A percentile compares a stretch with the other conserved stretches of the same genome.
Conservation (phyloP, 2,113 vertebrate genomes). For the Cavia aperea region DNA sequence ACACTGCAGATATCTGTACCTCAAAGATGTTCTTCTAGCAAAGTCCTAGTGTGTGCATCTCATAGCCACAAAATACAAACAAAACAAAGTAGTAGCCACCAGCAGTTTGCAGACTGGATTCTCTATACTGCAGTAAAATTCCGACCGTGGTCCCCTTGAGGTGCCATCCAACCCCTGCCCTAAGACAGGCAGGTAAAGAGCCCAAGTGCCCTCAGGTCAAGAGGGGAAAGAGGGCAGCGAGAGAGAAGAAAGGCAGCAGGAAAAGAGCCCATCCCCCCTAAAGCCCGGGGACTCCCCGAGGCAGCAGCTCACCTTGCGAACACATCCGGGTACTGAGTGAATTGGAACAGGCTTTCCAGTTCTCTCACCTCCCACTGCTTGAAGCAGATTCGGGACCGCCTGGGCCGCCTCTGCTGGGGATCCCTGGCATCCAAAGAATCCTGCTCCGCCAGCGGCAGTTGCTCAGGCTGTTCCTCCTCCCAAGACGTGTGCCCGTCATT, state of each 20-base stretch:
- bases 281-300: background rate
- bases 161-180: rapidly evolving
- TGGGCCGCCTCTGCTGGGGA: background rate
- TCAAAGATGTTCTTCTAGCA: too few species aligned
- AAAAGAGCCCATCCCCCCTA: background rate
- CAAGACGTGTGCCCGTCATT: too few species aligned
- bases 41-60: too few species aligned
- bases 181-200: background rate
- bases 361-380: background rate
- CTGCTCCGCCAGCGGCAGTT: background rate
- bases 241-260: too few species aligned
- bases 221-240: background rate
- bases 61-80: too few species aligned
- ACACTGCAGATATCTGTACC: too few species aligned
- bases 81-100: too few species aligned
- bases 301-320: background rate
- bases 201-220: background rate
- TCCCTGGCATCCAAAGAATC: background rate
- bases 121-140: background rate
- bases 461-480: background rate
- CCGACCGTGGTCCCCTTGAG: background rate
- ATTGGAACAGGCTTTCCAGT: background rate
- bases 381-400: background rate
- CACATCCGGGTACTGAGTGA: background rate
- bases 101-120: too few species aligned